phyloP scores from a whole-genome alignment of 30 jellyfish, hydroid and myxozoan species.

The Mastigias papua region DNA sequence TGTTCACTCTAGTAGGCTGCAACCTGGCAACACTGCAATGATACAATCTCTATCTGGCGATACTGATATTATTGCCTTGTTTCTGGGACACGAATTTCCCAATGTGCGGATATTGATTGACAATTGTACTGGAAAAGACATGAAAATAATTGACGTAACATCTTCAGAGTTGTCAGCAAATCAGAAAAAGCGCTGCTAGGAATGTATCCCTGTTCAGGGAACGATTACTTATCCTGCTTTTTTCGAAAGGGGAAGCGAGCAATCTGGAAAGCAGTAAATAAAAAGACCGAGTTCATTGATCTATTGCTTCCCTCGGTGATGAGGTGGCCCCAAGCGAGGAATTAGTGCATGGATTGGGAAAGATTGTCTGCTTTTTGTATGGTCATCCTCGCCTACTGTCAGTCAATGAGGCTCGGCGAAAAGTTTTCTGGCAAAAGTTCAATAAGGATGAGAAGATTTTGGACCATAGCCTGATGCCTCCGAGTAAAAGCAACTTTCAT shows the following conservation, averaged over 20 bases:
- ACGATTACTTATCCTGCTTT: conserved; percentile 22
- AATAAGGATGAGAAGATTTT: conserved; percentile 6
- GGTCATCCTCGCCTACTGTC: conserved; percentile 21
- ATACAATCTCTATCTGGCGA: no score
- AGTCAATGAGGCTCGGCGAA: neutral
- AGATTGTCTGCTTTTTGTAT: conserved; percentile 7
- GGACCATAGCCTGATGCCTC: conserved; percentile 37
- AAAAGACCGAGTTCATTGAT: neutral
- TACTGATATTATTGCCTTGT: no score
- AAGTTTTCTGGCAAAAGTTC: neutral
- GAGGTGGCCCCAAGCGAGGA: neutral
- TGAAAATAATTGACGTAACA: neutral
- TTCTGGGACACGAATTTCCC: neutral
- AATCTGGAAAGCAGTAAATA: neutral
- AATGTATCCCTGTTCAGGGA: conserved; percentile 20
- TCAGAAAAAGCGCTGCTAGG: conserved; percentile 30
- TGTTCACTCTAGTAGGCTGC: no score
- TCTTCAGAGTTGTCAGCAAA: neutral
- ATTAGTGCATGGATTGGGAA: neutral
- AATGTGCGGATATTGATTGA: neutral
- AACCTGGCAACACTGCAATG: no score
- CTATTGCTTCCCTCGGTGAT: conserved; percentile 16
- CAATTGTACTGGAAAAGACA: conserved; percentile 4
- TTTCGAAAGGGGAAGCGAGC: conserved; percentile 3
- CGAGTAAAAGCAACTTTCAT: conserved; percentile 9